Base-by-base conservation (phyloP, 2,888 invertebrate genomes). In the Mythimna impura region DNA sequence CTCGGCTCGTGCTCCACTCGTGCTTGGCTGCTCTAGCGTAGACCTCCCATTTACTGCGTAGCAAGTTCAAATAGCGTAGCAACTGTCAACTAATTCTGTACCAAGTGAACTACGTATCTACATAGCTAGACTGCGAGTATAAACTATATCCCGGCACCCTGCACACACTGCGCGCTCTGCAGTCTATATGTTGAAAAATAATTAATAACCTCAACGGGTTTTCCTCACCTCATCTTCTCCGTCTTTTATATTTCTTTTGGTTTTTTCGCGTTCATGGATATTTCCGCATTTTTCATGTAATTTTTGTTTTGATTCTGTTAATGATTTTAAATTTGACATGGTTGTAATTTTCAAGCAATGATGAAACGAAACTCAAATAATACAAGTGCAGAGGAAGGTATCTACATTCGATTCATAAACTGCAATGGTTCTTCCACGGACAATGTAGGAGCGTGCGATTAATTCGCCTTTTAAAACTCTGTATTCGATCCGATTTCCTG, bases 371-470 rank as follows among this genome's bases (percentile, higher is more conserved):
- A 40, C 8, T 55, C 34, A 65, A 55, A n/a, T 4, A 30, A 65
- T 47, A 54, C 60, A 60, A 50, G 40, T 55, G n/a, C 30, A 47
- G 52, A 76, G 55, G 22, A 47, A 66, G 30, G 43, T 20, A 30
- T 76, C 64, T 71, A 57, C n/a, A 55, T 77, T 57, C 4, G 66
- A 58, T 63, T 78, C 63, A n/a, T 58, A 34, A 17, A 58, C n/a
- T 63, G 30, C 17, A 58, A 20, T 36, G 25, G 34, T 57, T 34
- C 1, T 52, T 25, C 50, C 40, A 22, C 64, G 34, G n/a, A 30
- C 30, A 43, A 62, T 5, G 62, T 34, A 66, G n/a, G 7, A 66
- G 22, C 54, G 62, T 25, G 43, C 25, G 20, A 54, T 63, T 36
- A 63, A 34, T 62, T 54, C 63, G 5, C 61, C 40, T 30, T 8